Evolutionary conservation across 2,797 vertebrate genomes (phyloP).

Genomic region (Allobates femoralis): DNA sequence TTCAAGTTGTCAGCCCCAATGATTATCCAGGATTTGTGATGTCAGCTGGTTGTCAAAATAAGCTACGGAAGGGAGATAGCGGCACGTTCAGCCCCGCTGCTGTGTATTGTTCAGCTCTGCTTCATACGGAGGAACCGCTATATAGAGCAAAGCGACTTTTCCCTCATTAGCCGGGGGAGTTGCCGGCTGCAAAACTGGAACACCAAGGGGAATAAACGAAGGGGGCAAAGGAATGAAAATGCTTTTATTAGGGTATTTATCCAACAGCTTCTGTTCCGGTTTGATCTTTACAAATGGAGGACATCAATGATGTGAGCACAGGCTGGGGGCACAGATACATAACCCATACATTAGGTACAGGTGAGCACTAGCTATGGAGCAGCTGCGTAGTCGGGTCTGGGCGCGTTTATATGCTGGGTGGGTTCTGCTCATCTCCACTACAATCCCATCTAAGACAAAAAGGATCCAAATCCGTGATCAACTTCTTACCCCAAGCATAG

Average conservation of each 20-base stretch:
- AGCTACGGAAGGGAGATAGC: slow-evolving; percentile 19
- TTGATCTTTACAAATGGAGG: background rate
- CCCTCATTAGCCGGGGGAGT: slow-evolving; percentile 33
- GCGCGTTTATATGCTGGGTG: background rate
- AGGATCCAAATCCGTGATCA: background rate
- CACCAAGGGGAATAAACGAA: slow-evolving; percentile 29
- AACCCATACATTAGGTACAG: background rate
- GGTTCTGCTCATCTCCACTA: background rate
- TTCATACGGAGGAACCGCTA: slow-evolving; percentile 6
- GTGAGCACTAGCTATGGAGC: background rate
- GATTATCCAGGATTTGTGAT: slow-evolving; percentile 55
- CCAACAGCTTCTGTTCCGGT: background rate
- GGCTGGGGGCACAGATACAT: background rate
- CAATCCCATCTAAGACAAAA: background rate
- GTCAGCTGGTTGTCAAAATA: slow-evolving; percentile 60
- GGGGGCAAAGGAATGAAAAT: slow-evolving; percentile 2
- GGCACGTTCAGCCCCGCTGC: slow-evolving; percentile 6
- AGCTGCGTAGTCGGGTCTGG: background rate
- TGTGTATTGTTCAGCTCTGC: background rate
- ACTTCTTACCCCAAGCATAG: background rate
- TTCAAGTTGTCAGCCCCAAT: slow-evolving; percentile 53
- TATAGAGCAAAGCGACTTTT: background rate
- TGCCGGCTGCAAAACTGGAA: background rate
- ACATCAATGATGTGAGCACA: background rate
- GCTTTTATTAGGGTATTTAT: background rate